phyloP scores from a whole-genome alignment of 2,113 vertebrate species.

The Dolichotis patagonum region DNA sequence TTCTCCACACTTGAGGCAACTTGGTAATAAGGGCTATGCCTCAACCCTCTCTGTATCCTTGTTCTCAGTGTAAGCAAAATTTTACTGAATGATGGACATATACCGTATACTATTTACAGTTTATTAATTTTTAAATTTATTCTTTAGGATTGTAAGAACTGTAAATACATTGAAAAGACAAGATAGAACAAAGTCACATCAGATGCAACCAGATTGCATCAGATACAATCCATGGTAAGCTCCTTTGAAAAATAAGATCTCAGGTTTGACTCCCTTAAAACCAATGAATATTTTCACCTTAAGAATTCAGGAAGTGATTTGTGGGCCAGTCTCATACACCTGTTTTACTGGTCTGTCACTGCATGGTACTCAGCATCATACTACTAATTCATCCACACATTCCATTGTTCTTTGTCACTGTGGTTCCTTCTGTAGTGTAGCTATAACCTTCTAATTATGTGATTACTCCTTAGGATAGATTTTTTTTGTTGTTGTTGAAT shows the following conservation, averaged over 20 bases:
- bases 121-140: constrained; percentile 7
- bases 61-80: background rate
- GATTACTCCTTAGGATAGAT: constrained; percentile 7
- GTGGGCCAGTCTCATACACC: background rate
- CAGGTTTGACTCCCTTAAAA: background rate
- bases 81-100: background rate
- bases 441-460: constrained; percentile 33
- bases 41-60: background rate
- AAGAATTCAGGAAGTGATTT: background rate
- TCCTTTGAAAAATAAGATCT: background rate
- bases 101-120: background rate
- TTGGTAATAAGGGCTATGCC: background rate
- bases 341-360: background rate
- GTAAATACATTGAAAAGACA: background rate
- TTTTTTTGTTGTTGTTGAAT: constrained; percentile 7
- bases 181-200: background rate
- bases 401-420: background rate
- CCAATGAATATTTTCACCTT: background rate
- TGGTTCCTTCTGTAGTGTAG: background rate
- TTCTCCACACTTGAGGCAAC: background rate
- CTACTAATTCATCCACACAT: constrained; percentile 46
- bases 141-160: background rate
- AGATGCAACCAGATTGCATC: background rate
- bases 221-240: background rate
- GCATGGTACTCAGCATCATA: background rate